Evolutionary conservation across 2,113 vertebrate genomes (phyloP).

Genomic region (Coregonus clupeaformis): DNA sequence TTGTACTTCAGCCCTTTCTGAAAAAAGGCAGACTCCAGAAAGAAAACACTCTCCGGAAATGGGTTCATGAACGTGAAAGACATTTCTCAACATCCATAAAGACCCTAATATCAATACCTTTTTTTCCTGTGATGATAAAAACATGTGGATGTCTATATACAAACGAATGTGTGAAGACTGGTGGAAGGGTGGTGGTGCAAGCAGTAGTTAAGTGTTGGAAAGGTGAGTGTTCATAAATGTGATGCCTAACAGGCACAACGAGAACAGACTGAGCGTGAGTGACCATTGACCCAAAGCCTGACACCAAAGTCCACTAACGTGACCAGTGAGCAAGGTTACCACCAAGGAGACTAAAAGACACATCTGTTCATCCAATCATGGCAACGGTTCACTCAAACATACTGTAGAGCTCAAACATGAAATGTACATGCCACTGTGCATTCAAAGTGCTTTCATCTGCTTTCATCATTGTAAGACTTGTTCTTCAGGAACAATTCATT

Average conservation of each 20-base stretch:
- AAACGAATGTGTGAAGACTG: constrained; percentile 45
- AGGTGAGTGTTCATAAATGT: constrained; percentile 44
- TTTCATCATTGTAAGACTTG: constrained; percentile 7
- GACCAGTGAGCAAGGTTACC: constrained; percentile 22
- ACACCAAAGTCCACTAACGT: constrained; percentile 23
- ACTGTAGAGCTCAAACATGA: constrained; percentile 7
- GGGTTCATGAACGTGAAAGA: constrained; percentile 47
- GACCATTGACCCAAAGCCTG: neutral
- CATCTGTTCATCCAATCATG: constrained; percentile 20
- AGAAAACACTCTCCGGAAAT: constrained; percentile 42
- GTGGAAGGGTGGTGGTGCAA: constrained; percentile 15
- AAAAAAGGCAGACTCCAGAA: constrained; percentile 64
- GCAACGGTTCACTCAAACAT: constrained; percentile 10
- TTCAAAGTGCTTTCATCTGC: constrained; percentile 54
- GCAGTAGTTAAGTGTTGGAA: constrained; percentile 20
- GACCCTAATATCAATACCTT: constrained; percentile 48
- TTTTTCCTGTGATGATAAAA: constrained; percentile 54
- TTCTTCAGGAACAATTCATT: constrained; percentile 45
- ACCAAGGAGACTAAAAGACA: constrained; percentile 11
- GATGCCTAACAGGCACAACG: constrained; percentile 32
- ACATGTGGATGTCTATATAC: constrained; percentile 62
- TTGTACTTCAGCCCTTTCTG: constrained; percentile 65
- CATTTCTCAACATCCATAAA: constrained; percentile 56
- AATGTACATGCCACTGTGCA: constrained; percentile 30
- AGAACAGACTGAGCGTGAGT: constrained; percentile 17